These are phyloP conservation scores for Heliocidaris tuberculata DNA, from an alignment of 35 echinoderm and acorn worm genomes.

Conservation along the genomic window DNA sequence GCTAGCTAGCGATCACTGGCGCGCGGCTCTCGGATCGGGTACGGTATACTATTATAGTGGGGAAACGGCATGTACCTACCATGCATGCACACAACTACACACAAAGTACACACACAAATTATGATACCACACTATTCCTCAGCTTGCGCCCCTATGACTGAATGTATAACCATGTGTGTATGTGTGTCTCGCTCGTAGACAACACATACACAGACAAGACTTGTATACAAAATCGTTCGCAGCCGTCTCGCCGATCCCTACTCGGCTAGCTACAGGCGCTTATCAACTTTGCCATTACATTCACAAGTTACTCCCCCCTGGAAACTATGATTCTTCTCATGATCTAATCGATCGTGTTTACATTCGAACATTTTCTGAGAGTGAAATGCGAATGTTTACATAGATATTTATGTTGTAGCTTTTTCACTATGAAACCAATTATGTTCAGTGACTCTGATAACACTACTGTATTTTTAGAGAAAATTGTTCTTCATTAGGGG, in stretches of 20 bases:
- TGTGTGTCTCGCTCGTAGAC: not conserved
- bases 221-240: constrained; percentile 36
- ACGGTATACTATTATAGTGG: not conserved
- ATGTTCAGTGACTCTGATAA: not conserved
- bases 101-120: not conserved
- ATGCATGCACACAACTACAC: too few species aligned
- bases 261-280: constrained; percentile 33
- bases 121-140: not conserved
- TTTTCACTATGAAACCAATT: not conserved
- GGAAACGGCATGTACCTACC: too few species aligned
- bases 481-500: not conserved
- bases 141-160: not conserved
- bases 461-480: not conserved
- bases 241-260: constrained; percentile 28
- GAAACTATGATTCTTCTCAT: not conserved
- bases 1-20: too few species aligned
- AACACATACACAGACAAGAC: constrained; percentile 23
- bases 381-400: not conserved
- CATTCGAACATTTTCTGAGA: not conserved
- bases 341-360: not conserved
- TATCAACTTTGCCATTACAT: constrained; percentile 35
- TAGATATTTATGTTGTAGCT: not conserved
- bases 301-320: not conserved
- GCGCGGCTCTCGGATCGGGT: too few species aligned
- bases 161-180: not conserved